These are phyloP conservation scores for Crematogaster levior DNA, from an alignment of 2,888 invertebrate species.

Conservation along the genomic window DNA sequence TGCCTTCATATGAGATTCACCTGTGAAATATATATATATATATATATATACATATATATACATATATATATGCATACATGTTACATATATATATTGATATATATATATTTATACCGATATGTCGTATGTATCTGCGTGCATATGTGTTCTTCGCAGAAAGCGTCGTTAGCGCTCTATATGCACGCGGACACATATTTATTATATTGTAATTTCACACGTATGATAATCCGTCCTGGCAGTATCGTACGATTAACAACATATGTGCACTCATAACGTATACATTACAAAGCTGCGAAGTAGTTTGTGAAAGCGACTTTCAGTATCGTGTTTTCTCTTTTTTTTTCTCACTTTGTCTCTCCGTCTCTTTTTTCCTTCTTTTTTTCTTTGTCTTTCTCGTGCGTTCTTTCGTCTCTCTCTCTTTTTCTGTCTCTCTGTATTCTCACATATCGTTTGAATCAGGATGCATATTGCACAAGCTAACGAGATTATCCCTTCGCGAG, in stretches of 20 bases:
- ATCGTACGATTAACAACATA: constrained; percentile 71
- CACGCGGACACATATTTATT: constrained; percentile 64
- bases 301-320: constrained; percentile 70
- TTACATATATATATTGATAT: constrained; percentile 61
- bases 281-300: constrained; percentile 68
- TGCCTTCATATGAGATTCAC: constrained; percentile 85
- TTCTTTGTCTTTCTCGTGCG: constrained; percentile 34
- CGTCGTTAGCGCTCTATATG: constrained; percentile 14
- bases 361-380: constrained; percentile 17
- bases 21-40: constrained; percentile 82
- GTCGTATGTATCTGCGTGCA: constrained; percentile 59
- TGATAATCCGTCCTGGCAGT: constrained; percentile 79
- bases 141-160: constrained; percentile 8
- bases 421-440: constrained; percentile 3
- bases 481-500: constrained; percentile 4
- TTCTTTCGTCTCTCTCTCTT: neutral
- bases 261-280: constrained; percentile 64
- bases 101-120: constrained; percentile 49
- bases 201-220: constrained; percentile 77
- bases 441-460: constrained; percentile 35
- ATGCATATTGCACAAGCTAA: constrained; percentile 52
- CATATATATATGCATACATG: constrained; percentile 52
- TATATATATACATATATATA: constrained; percentile 66
- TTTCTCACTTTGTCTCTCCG: constrained; percentile 32
- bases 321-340: constrained; percentile 55